phyloP scores from a whole-genome alignment of 2,888 invertebrate species.

The Hypomecis atomaria region DNA sequence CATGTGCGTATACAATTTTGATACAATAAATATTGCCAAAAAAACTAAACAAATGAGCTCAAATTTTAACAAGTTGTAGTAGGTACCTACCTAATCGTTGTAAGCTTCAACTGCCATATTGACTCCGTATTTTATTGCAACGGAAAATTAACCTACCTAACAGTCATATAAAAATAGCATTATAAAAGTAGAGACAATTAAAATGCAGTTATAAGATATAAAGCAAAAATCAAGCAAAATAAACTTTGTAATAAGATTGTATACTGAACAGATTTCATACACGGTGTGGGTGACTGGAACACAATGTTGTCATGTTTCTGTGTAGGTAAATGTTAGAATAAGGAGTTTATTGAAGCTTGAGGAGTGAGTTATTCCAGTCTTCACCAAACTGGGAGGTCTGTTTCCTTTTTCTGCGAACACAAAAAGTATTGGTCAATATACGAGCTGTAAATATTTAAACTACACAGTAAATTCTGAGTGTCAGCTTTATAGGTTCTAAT shows the following conservation, averaged over 20 bases:
- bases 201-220: too few relatives aligned
- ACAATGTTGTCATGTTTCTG: constrained; percentile 40
- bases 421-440: constrained; percentile 8
- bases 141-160: too few relatives aligned
- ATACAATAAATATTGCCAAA: too few relatives aligned
- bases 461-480: neutral
- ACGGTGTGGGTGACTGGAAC: constrained; percentile 38
- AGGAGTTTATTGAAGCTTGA: constrained; percentile 39
- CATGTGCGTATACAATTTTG: too few relatives aligned
- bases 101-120: too few relatives aligned
- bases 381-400: constrained; percentile 25
- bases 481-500: constrained; percentile 5
- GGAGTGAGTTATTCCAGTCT: constrained; percentile 32
- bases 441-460: constrained; percentile 1
- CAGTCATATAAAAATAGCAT: too few relatives aligned
- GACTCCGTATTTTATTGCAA: too few relatives aligned
- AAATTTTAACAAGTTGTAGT: too few relatives aligned
- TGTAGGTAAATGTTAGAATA: constrained; percentile 34
- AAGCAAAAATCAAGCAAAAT: neutral
- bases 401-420: constrained; percentile 14
- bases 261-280: constrained; percentile 3
- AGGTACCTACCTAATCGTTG: too few relatives aligned
- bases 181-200: too few relatives aligned
- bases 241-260: neutral
- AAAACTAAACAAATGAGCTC: too few relatives aligned